Conservation (phyloP, 2,113 vertebrate species). For the Megalops atlanticus region DNA sequence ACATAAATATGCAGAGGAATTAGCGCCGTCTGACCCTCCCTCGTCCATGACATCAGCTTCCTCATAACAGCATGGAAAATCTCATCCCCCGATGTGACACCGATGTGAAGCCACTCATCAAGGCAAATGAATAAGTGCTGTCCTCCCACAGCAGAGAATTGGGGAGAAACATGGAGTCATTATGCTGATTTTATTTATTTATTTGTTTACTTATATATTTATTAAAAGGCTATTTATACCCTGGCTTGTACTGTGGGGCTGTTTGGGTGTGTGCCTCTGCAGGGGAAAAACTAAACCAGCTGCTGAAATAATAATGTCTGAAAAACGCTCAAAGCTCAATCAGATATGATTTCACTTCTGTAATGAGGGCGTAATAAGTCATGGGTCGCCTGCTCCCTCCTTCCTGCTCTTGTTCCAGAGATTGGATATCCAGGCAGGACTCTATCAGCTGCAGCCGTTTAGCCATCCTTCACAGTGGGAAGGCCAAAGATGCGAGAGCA, state of each 20-base stretch:
- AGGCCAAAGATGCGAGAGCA: not conserved
- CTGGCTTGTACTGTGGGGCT: conserved; percentile 1
- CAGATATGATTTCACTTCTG: conserved; percentile 24
- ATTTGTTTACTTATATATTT: too few species aligned
- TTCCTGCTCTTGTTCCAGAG: not conserved
- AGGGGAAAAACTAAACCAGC: conserved; percentile 26
- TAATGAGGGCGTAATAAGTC: not conserved
- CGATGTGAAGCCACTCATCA: not conserved
- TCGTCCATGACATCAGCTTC: not conserved
- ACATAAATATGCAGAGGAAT: not conserved
- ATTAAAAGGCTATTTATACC: conserved; percentile 38
- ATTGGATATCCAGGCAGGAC: too few species aligned
- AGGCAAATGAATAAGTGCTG: not conserved
- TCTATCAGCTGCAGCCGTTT: not conserved
- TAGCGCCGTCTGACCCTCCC: not conserved
- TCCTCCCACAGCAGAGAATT: not conserved
- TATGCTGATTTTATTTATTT: conserved; percentile 34
- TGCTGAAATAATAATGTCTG: conserved; percentile 22
- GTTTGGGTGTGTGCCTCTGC: not conserved
- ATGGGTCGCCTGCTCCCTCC: not conserved
- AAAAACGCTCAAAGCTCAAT: conserved; percentile 32
- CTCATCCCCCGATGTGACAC: not conserved
- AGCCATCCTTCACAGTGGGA: not conserved
- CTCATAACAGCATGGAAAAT: not conserved
- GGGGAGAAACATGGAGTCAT: conserved; percentile 24